Base-by-base conservation (phyloP, 2,888 invertebrate genomes). In the Lasioglossum morio region DNA sequence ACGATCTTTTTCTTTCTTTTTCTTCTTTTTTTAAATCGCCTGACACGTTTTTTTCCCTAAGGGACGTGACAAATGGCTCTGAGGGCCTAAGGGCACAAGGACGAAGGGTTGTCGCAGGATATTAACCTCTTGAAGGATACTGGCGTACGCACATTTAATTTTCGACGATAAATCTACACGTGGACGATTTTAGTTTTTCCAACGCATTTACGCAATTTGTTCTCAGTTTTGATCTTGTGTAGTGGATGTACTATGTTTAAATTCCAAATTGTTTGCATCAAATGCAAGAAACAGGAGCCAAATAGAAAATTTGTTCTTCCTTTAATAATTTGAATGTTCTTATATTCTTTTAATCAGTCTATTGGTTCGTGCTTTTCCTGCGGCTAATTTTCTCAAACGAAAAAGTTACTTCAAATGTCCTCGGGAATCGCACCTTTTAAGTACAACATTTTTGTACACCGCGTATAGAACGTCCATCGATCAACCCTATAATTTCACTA, bases 121-220 rank as follows among this genome's bases (percentile, higher is more conserved):
- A 82, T 73, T 66, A 79, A 82, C 69, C 53, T 53, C n/a, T n/a
- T 53, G 23, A n/a, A 53, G 53, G 53, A 10, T 53, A 53, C n/a
- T 53, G 8, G 53, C 53, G 23, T 23, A 7, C 8, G 23, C 8
- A 53, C 23, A 23, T 10, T 53, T 23, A 53, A 53, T 53, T 53
- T 53, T 0, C 53, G 23, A 23, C 53, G 23, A 53, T 53, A 53
- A 23, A 23, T 53, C 3, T 23, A 23, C 23, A 23, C 7, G 7
- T 7, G 23, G 48, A 23, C 48, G 53, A 23, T 23, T 48, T 23
- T 23, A 19, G 0, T 48, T 23, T 23, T 23, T 8, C 7, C 53
- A 23, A 53, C 53, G 23, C 23, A 23, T 53, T 53, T 23, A 8
- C 23, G n/a, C n/a, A n/a, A 53, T 8, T 53, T 53, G 23, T 2